Conservation (phyloP, 2,113 vertebrate species). For the Dendrocopos noguchii region DNA sequence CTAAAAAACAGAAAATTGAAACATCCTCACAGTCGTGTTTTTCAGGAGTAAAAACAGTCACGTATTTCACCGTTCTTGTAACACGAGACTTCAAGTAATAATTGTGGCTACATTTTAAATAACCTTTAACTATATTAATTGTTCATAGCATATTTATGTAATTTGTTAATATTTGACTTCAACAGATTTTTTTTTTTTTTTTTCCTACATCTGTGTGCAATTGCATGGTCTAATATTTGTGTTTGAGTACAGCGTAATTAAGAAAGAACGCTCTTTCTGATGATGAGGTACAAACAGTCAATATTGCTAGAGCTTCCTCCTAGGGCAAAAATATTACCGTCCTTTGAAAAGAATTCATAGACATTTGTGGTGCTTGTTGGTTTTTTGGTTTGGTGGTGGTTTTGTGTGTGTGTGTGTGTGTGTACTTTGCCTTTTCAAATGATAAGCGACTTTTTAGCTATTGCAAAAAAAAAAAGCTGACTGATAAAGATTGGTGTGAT, state of each 20-base stretch:
- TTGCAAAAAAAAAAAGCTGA: not conserved
- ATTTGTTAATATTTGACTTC: not conserved
- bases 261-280: not conserved
- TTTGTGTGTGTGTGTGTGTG: not conserved
- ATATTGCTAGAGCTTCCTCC: not conserved
- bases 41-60: not conserved
- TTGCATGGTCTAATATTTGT: not conserved
- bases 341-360: not conserved
- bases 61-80: not conserved
- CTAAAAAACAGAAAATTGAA: not conserved
- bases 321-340: not conserved
- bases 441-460: not conserved
- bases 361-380: too few relatives aligned
- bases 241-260: rapidly evolving
- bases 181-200: not conserved
- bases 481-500: not conserved
- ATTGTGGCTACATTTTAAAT: not conserved
- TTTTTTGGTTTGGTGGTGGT: not conserved
- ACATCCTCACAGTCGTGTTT: not conserved
- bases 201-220: not conserved
- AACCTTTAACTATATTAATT: not conserved
- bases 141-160: not conserved
- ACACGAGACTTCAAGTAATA: not conserved
- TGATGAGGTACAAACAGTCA: not conserved
- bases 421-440: not conserved